Base-by-base conservation (phyloP, 2,888 invertebrate genomes). In the Agrochola lychnidis region DNA sequence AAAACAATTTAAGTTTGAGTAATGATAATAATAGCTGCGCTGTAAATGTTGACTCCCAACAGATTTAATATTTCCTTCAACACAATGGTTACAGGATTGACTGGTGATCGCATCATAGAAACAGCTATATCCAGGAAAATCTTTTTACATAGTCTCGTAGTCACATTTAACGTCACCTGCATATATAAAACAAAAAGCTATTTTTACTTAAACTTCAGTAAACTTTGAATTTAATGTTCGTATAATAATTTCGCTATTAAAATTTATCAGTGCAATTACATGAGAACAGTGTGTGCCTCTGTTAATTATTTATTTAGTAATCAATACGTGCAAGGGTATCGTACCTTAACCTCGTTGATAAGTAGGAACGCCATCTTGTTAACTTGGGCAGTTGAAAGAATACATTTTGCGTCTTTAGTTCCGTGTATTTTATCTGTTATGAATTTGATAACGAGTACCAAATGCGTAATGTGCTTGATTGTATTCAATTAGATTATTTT, bases 311-410 rank as follows among this genome's bases (percentile, higher is more conserved):
- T 89, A 90, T 91, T 88, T 87, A 89, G 89, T 89, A 92, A 91
- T 91, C 89, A 90, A 88, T 89, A 91, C 84, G 76, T 69, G 57
- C 22, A 36, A 70, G 91, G 91, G 72, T 92, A 92, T 92, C 93
- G 69, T 40, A 63, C 45, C 69, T 67, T 80, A 79, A 89, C 89
- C 83, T 86, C 73, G 16, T 36, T 75, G 84, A 85, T 83, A 87
- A 89, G 78, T 70, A 40, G 57, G 51, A 70, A 40, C 77, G 78
- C 79, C 76, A 83, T 82, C 70, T 78, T 76, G 81, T 70, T 51
- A 48, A 70, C 71, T 80, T 77, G 66, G 53, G 16, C 66, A 68
- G 56, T 79, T 79, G 22, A 66, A 78, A 69, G 57, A 74, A 56
- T 69, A 80, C 14, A 63, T 82, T 72, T 64, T 40, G 57, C n/a